Evolutionary conservation across 2,113 vertebrate genomes (phyloP), one percentile per base, ranked within the genome.

Genomic region (Sorex fumeus): DNA sequence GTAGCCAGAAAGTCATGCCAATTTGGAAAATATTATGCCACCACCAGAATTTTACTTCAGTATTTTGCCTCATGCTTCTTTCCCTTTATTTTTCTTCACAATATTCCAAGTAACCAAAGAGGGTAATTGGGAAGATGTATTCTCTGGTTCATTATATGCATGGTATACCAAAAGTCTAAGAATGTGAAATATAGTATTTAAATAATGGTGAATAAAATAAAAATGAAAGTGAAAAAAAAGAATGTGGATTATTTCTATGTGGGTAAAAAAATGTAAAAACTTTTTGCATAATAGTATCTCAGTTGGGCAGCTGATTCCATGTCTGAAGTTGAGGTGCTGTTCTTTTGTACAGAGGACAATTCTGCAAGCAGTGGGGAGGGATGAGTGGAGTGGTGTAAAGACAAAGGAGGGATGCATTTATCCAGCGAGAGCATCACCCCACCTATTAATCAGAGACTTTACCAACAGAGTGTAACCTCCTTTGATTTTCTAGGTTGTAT

Each of bases 21-120:
- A 23, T 45, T 60, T 43, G 40, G 21, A 32, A 72, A 69, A 80
- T 60, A 88, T 84, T 11, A 40, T n/a, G 62, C 53, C 34, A 91
- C 8, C 1, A 1, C 57, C 28, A n/a, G 43, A 89, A 95, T 32
- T 88, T 91, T 40, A 82, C 30, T 57, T 78, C 67, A n/a, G 32
- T 50, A n/a, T 23, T 66, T 76, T 80, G 36, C 75, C 40, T 76
- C 21, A 27, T 27, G 25, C 1, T 23, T 50, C 7, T 40, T 84
- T 60, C 43, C 83, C n/a, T 8, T 5, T 36, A 86, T 21, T 77
- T 70, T 13, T 18, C 6, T 43, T 3, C n/a, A 32, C 21, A 66
- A 10, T 25, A 21, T 23, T 43, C 32, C 34, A 30, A 19, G 53
- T 28, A n/a, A 43, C 27, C 70, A 60, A 23, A n/a, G 71, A 93